phyloP scores from a whole-genome alignment of 1,140 invertebrate species.

The Bombus difficillimus region DNA sequence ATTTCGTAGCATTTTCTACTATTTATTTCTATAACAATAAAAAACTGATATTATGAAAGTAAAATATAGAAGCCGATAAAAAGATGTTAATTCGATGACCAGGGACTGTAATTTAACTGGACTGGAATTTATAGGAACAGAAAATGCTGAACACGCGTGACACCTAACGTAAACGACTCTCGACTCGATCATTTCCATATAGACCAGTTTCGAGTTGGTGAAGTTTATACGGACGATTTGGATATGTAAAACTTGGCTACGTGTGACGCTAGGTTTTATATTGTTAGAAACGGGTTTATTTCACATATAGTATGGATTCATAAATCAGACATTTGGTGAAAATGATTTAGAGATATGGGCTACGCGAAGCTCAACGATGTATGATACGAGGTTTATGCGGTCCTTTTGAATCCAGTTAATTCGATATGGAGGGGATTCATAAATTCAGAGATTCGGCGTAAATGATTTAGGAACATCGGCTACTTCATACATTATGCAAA shows the following conservation, averaged over 20 bases:
- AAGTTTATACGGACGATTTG: background rate
- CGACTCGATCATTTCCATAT: slow-evolving; percentile 5
- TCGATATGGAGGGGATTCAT: too few species aligned
- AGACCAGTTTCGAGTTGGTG: background rate
- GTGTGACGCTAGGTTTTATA: background rate
- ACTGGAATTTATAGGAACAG: too few species aligned
- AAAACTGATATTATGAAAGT: too few species aligned
- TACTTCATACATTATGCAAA: background rate
- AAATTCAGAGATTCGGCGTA: background rate
- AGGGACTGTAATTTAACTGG: too few species aligned
- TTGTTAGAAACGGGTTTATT: background rate
- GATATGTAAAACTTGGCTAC: background rate
- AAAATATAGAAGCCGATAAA: too few species aligned
- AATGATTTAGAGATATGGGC: background rate
- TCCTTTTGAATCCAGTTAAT: background rate
- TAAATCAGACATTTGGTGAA: background rate
- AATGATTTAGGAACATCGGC: background rate
- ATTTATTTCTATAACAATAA: too few species aligned
- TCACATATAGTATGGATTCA: background rate
- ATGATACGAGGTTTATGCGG: background rate
- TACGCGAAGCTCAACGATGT: too few species aligned
- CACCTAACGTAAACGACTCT: too few species aligned
- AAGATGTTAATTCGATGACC: too few species aligned
- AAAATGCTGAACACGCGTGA: background rate
- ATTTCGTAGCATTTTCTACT: too few species aligned